Evolutionary conservation across 2,888 invertebrate genomes (phyloP), one percentile per base, ranked within the genome.

Genomic region (Hylaea fasciaria): DNA sequence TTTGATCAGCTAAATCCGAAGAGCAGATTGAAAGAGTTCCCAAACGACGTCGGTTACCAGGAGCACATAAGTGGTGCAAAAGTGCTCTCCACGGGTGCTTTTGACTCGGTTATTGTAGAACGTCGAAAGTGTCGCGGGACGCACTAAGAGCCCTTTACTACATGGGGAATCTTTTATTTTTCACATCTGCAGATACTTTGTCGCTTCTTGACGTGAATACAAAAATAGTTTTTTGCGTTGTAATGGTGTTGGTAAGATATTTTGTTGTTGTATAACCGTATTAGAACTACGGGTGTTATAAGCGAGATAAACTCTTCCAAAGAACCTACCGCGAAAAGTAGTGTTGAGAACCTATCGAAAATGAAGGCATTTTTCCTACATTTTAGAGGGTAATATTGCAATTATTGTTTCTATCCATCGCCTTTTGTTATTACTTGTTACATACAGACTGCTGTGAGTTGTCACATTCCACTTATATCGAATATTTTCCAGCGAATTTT

Each of bases 61-160:
- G 67, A 65, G 62, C 32, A 61, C 65, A 62, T 65, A 62, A 69
- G 65, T 66, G 66, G 41, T 45, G 55, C 52, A 50, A 57, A 62
- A 69, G 69, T 69, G 63, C 65, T 64, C 66, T 56, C 47, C n/a
- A 41, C 41, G 29, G 41, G 54, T 35, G 32, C 16, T 37, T 48
- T 54, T 44, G 45, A 35, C 46, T 37, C 46, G 32, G 41, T 60
- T 54, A 53, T 59, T 45, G 59, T 54, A 17, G 37, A 45, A 14
- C 10, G 40, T 37, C 29, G 43, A 57, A 50, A 55, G 57, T 57
- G 35, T 61, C 43, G 56, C 4, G 60, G 47, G 39, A 39, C 37
- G 37, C 52, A 54, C 54, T 59, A 40, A 59, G 53, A 59, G 53
- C 48, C 35, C 37, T 28, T 28, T 40, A 53, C 32, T 32, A 49